Percentiles rank a stretch among this genome's conserved stretches.
These are phyloP conservation scores for Cathartes aura DNA, from an alignment of 2,113 vertebrate species.

Conservation along the genomic window DNA sequence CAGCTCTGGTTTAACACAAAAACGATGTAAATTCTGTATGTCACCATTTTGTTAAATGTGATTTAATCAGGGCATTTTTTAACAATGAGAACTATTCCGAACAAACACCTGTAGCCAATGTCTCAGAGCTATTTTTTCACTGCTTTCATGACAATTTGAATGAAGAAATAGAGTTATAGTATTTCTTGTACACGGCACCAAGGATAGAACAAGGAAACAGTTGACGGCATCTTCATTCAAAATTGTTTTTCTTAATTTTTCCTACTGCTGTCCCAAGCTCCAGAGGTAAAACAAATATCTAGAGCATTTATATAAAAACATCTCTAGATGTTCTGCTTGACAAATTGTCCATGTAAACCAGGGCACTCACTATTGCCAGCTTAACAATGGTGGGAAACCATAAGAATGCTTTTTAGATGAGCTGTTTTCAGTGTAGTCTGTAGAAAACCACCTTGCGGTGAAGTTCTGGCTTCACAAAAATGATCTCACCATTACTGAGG, in stretches of 20 bases:
- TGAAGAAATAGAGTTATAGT: neutral
- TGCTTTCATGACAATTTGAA: neutral
- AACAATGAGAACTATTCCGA: neutral
- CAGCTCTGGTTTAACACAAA: neutral
- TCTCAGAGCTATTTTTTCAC: neutral
- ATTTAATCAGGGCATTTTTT: neutral
- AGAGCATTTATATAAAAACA: neutral
- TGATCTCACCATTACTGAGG: neutral
- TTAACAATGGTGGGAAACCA: rapidly evolving
- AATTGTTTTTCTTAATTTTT: neutral
- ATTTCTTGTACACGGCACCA: rapidly evolving
- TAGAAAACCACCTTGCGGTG: neutral
- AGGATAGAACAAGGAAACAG: neutral
- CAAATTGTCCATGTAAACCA: neutral
- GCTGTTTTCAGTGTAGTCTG: neutral
- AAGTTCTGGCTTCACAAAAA: neutral
- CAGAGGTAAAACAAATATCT: neutral
- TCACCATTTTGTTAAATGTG: neutral
- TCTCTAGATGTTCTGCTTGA: neutral
- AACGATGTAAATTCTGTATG: rapidly evolving
- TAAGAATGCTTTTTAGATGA: neutral
- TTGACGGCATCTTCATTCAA: neutral
- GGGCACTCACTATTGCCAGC: rapidly evolving
- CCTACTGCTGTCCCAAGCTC: neutral
- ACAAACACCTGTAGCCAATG: neutral